Percentiles rank a stretch among this genome's conserved stretches.
Conservation (phyloP, 2,797 vertebrate species). For the Argya squamiceps region DNA sequence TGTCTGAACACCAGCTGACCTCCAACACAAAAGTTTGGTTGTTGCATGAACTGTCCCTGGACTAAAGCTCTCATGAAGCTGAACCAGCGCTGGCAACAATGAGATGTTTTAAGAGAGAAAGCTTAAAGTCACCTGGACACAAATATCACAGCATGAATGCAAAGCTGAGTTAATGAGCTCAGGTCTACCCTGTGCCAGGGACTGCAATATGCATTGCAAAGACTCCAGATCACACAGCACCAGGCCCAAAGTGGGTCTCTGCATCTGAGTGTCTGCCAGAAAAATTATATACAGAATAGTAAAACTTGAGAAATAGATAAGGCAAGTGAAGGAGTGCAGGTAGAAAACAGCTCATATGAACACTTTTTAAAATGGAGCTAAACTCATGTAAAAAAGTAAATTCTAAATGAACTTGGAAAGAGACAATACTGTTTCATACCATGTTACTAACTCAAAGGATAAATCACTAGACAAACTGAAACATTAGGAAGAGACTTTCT, state of each 20-base stretch:
- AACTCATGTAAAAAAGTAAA: not conserved
- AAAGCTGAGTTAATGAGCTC: not conserved
- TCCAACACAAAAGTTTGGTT: not conserved
- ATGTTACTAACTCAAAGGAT: not conserved
- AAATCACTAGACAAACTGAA: not conserved
- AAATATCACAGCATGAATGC: not conserved
- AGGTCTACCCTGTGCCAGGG: not conserved
- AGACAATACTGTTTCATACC: not conserved
- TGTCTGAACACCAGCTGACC: not conserved
- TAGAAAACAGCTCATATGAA: not conserved
- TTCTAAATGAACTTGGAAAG: not conserved
- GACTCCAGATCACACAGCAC: not conserved
- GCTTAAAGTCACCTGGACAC: not conserved
- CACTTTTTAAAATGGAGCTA: fast-evolving
- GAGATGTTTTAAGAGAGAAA: not conserved
- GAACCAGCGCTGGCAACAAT: not conserved
- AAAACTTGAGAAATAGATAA: not conserved
- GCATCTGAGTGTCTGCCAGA: not conserved
- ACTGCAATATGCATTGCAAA: not conserved
- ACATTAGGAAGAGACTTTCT: not conserved
- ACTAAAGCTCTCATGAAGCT: not conserved
- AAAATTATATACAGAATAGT: not conserved
- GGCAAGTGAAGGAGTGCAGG: not conserved
- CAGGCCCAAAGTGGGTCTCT: not conserved
- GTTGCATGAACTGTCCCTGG: not conserved